phyloP scores from a whole-genome alignment of 2,888 invertebrate species.

The Patella depressa region DNA sequence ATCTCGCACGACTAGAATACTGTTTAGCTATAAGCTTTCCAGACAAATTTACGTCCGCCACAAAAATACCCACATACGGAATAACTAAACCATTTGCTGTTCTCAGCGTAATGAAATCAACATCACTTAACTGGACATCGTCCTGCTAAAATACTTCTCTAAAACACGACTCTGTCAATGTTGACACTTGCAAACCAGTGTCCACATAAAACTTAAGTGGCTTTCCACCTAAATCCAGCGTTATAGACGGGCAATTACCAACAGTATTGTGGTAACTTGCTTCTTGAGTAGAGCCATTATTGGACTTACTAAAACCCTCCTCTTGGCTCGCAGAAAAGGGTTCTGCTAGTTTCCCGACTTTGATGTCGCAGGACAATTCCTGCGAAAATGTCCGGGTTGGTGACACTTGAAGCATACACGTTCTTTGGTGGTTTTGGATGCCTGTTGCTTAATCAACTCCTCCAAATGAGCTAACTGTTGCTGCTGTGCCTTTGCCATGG shows the following conservation, averaged over 20 bases:
- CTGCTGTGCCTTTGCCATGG: too few species aligned
- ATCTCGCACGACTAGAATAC: background rate
- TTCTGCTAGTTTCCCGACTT: background rate
- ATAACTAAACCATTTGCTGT: background rate
- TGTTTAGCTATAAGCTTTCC: background rate
- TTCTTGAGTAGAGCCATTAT: background rate
- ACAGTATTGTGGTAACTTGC: background rate
- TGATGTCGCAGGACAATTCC: background rate
- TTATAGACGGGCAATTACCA: background rate
- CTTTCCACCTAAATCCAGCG: background rate
- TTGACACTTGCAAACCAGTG: too few species aligned
- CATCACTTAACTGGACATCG: slow-evolving; percentile 6
- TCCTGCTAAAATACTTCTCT: background rate
- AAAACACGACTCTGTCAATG: background rate
- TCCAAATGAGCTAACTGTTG: background rate
- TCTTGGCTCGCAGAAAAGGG: slow-evolving; percentile 6
- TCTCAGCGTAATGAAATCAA: background rate
- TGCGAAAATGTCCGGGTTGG: background rate
- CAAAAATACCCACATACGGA: background rate
- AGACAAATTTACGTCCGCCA: background rate
- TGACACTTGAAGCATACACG: background rate
- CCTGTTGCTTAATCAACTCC: background rate
- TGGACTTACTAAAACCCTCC: too few species aligned
- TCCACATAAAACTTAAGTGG: background rate
- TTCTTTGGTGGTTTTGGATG: background rate